A percentile compares a stretch with the other conserved stretches of the same genome.
Conservation (phyloP, 2,888 invertebrate species). For the Tanytarsus gracilentus region DNA sequence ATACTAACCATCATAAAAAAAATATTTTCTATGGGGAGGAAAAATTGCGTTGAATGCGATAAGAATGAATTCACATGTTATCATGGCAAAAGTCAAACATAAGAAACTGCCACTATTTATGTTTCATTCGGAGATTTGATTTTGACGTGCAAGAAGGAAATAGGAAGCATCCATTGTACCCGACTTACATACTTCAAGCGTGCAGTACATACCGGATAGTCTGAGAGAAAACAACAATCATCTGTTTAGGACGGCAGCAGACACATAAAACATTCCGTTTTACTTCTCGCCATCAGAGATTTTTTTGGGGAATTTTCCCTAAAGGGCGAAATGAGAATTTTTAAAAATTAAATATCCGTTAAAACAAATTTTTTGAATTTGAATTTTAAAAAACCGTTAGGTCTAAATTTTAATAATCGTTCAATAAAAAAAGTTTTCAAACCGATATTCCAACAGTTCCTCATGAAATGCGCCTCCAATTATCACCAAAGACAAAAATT, state of each 20-base stretch:
- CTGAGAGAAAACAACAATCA: constrained; percentile 26
- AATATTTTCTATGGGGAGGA: not conserved
- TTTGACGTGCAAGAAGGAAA: constrained; percentile 14
- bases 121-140: constrained; percentile 20
- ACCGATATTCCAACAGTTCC: too few species aligned
- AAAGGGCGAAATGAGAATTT: too few species aligned
- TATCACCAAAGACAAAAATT: too few species aligned
- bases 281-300: constrained; percentile 27
- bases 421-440: too few species aligned
- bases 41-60: not conserved
- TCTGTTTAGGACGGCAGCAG: constrained; percentile 29
- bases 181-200: constrained; percentile 22
- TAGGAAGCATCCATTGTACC: constrained; percentile 23
- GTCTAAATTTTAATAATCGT: too few species aligned
- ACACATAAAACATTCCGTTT: constrained; percentile 29
- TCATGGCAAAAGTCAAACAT: not conserved
- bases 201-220: constrained; percentile 23
- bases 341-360: too few species aligned
- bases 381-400: too few species aligned
- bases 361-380: too few species aligned
- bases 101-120: constrained; percentile 17
- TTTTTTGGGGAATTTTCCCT: too few species aligned
- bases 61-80: not conserved
- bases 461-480: too few species aligned
- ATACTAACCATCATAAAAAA: too few species aligned